Conservation (phyloP, 2,888 invertebrate genomes). For the Ochlodes sylvanus region DNA sequence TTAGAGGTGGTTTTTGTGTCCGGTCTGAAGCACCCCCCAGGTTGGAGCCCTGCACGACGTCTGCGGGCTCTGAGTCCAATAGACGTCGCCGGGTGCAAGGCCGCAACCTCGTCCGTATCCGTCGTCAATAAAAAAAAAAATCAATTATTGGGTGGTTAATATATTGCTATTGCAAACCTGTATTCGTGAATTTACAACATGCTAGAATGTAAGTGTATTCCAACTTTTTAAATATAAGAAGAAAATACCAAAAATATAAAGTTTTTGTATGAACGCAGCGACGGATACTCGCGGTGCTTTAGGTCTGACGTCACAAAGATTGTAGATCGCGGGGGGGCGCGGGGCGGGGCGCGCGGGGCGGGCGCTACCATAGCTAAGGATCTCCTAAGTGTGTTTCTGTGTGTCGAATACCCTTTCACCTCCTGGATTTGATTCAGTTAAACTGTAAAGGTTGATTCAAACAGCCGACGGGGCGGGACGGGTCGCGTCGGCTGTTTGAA, state of each 20-base stretch:
- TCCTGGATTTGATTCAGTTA: constrained; percentile 43
- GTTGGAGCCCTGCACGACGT: constrained; percentile 2
- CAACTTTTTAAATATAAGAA: constrained; percentile 37
- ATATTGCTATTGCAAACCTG: constrained; percentile 39
- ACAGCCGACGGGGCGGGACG: too few species aligned
- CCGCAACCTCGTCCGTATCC: constrained; percentile 19
- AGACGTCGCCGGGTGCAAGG: constrained; percentile 11
- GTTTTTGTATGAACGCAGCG: constrained; percentile 31
- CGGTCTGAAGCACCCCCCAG: constrained; percentile 9
- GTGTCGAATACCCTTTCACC: constrained; percentile 65
- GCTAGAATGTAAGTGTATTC: constrained; percentile 37
- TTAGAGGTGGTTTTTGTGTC: constrained; percentile 29
- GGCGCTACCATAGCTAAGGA: constrained; percentile 57
- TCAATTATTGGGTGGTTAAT: constrained; percentile 38
- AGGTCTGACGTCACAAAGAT: constrained; percentile 20
- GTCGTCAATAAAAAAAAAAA: constrained; percentile 19
- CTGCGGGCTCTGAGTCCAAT: constrained; percentile 12
- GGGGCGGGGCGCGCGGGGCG: constrained; percentile 46
- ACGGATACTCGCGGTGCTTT: constrained; percentile 27
- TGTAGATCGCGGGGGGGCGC: constrained; percentile 39
- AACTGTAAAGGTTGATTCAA: too few species aligned
- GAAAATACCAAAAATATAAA: constrained; percentile 33
- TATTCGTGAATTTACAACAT: constrained; percentile 37
- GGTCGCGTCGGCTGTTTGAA: too few species aligned
- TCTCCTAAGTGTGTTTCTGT: constrained; percentile 54